Base-by-base conservation (phyloP, 2,797 vertebrate genomes). In the Mallotus villosus region DNA sequence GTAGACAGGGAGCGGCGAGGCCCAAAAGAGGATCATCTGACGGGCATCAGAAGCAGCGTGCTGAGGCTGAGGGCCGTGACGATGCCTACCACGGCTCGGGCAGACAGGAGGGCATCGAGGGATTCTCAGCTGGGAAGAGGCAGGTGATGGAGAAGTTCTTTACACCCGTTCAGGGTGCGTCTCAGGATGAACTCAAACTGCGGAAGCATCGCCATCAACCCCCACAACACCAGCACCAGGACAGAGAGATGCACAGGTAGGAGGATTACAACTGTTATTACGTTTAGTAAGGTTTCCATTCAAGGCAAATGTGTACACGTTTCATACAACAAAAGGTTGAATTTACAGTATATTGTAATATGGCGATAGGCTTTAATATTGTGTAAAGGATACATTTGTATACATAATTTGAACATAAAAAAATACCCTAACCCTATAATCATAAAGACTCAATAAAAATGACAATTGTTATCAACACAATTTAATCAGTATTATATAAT, bases 121-220 rank as follows among this genome's bases (percentile, higher is more conserved):
- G 72, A 34, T 77, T 90, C 2, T 76, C 74, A 17, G 76, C 77
- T 37, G 85, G 79, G n/a, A 91, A 85, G 57, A 81, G 76, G 71
- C 74, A 82, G 21, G 84, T 87, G 37, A 92, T 95, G 90, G 93
- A 94, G 72, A 94, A 91, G 69, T 92, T 88, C 77, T 94, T 95
- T 67, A 93, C 86, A 24, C 93, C 93, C 2, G 85, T 93, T 74
- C 88, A 84, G 51, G 78, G 77, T 34, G 81, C 87, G 32, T 83
- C 86, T 57, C 67, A 71, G 14, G 88, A 91, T 3, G 86, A 91
- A 65, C 76, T 76, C 21, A 90, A 91, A 73, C 70, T 60, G 0
- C 73, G 70, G 71, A 90, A 79, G 74, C 82, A 86, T 46, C 83
- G 81, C 9, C 85, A 82, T 24, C 82, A 71, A 41, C 58, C 58